These are phyloP conservation scores for Lagorchestes hirsutus DNA, from an alignment of 2,797 vertebrate species.

Conservation along the genomic window DNA sequence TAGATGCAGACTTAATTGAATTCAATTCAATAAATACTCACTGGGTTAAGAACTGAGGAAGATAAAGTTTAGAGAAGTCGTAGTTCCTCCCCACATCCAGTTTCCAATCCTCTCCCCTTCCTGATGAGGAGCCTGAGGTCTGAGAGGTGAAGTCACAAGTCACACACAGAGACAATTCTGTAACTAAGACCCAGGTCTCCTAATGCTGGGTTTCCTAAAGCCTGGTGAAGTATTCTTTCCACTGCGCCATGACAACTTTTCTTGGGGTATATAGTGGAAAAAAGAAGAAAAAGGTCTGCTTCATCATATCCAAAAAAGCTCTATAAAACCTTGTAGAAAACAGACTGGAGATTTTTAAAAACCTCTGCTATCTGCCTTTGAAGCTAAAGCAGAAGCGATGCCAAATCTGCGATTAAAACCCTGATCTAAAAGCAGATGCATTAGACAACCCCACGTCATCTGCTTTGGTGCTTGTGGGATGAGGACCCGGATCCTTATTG, in stretches of 20 bases:
- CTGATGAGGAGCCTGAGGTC: neutral
- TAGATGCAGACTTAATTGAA: neutral
- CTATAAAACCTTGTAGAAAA: neutral
- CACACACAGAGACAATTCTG: neutral
- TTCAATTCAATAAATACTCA: neutral
- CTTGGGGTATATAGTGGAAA: neutral
- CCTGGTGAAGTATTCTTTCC: neutral
- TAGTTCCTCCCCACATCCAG: neutral
- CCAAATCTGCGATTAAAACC: neutral
- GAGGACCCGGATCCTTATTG: neutral
- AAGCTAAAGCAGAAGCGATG: conserved; percentile 17
- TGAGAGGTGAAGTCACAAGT: neutral
- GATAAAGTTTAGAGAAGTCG: neutral
- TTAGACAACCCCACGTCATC: neutral
- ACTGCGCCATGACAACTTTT: neutral
- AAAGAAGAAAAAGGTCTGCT: neutral
- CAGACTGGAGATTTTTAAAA: neutral
- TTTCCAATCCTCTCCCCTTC: neutral
- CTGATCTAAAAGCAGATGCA: neutral
- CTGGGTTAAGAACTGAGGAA: neutral
- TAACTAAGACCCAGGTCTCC: neutral
- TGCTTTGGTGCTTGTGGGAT: neutral
- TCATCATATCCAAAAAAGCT: neutral
- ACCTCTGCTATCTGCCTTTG: neutral
- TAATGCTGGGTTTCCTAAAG: neutral